Percentiles rank a stretch among this genome's conserved stretches.
Conservation (phyloP, 1,140 invertebrate species). For the Calycopis cecrops region DNA sequence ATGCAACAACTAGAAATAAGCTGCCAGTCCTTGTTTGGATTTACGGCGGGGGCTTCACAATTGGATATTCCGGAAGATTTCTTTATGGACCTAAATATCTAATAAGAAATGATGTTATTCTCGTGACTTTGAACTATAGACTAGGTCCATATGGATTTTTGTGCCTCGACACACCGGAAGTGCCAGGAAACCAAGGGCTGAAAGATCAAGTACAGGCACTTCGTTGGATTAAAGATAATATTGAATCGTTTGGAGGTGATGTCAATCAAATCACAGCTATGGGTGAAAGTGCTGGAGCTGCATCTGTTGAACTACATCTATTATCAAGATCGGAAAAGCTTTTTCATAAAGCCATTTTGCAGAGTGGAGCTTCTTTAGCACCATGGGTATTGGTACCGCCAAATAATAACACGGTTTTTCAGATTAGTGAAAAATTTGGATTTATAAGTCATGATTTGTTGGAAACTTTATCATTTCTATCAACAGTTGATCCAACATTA, state of each 20-base stretch:
- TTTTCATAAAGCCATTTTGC: conserved; percentile 34
- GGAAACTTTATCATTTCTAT: conserved; percentile 25
- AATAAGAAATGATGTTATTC: conserved; percentile 73
- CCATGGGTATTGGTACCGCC: conserved; percentile 2
- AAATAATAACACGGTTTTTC: conserved; percentile 14
- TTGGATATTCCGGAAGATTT: conserved; percentile 61
- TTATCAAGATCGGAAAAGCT: conserved; percentile 28
- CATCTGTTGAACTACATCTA: conserved; percentile 32
- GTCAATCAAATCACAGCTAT: conserved; percentile 77
- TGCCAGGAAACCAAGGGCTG: conserved; percentile 82
- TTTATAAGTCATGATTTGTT: conserved; percentile 19
- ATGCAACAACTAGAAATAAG: conserved; percentile 27
- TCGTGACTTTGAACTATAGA: conserved; percentile 79
- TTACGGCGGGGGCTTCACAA: conserved; percentile 80
- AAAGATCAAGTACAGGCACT: conserved; percentile 82
- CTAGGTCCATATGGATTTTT: conserved; percentile 81
- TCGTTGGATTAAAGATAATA: conserved; percentile 80
- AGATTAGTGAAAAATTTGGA: conserved; percentile 26
- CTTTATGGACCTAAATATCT: conserved; percentile 74
- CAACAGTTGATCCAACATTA: conserved; percentile 10
- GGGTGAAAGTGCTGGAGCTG: conserved; percentile 80
- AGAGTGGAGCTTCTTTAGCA: conserved; percentile 27
- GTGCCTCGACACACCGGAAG: conserved; percentile 77
- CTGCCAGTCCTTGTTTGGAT: conserved; percentile 82
- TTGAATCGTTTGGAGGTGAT: conserved; percentile 82